Conservation (phyloP, 2,888 invertebrate genomes). For the Ephialtes manifestator region DNA sequence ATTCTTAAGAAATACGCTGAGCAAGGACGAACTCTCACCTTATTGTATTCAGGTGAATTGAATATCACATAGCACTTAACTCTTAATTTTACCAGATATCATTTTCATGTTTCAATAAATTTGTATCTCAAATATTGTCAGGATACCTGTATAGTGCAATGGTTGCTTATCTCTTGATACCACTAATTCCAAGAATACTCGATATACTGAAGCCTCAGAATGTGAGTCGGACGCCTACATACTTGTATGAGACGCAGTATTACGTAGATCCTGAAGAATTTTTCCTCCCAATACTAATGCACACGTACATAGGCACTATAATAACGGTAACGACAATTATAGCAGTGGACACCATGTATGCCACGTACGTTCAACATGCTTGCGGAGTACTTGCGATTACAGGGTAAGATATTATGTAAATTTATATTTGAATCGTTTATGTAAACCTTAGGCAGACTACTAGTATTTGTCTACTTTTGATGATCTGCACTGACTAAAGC, state of each 20-base stretch:
- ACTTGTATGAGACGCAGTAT: slow-evolving; percentile 37
- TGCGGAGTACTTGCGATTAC: slow-evolving; percentile 52
- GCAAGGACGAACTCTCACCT: slow-evolving; percentile 37
- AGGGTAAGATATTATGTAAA: slow-evolving; percentile 34
- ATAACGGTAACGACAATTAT: slow-evolving; percentile 8
- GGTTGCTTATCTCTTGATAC: slow-evolving; percentile 28
- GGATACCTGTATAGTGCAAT: slow-evolving; percentile 8
- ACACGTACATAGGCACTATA: slow-evolving; percentile 39
- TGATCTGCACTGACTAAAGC: background rate
- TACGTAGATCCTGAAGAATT: slow-evolving; percentile 50
- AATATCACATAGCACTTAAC: background rate
- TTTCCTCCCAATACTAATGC: slow-evolving; percentile 31
- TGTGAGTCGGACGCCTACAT: slow-evolving; percentile 25
- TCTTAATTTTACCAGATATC: background rate
- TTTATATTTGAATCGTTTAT: background rate
- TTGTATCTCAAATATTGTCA: background rate
- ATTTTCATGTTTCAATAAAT: no score
- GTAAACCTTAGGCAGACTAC: background rate
- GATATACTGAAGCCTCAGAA: slow-evolving; percentile 39
- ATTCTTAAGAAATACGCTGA: slow-evolving; percentile 34
- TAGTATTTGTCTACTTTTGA: background rate
- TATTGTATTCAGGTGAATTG: slow-evolving; percentile 23
- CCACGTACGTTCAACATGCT: slow-evolving; percentile 47
- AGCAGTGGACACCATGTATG: slow-evolving; percentile 35
- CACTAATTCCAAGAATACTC: slow-evolving; percentile 32